phyloP scores from a whole-genome alignment of 2,113 vertebrate genomes.

The Tor tambroides region DNA sequence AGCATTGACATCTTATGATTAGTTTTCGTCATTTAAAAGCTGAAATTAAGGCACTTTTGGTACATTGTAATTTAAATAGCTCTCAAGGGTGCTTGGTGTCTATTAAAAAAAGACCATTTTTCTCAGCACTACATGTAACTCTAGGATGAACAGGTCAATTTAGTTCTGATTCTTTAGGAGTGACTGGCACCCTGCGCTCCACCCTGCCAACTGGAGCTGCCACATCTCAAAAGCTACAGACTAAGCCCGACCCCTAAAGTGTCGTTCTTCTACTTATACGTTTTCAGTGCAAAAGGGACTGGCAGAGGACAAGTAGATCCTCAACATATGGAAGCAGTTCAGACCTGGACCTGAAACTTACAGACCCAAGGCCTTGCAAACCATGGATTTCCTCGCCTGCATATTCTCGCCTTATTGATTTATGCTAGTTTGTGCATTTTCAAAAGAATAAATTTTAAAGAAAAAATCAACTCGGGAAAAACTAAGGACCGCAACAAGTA shows the following conservation, averaged over 20 bases:
- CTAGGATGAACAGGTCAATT: neutral
- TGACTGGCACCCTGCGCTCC: neutral
- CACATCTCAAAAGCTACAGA: neutral
- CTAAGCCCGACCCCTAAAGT: neutral
- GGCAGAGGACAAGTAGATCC: conserved; percentile 28
- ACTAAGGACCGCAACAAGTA: conserved; percentile 48
- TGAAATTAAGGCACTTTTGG: conserved; percentile 12
- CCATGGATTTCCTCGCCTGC: conserved; percentile 42
- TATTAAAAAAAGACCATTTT: conserved; percentile 5
- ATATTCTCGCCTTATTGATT: conserved; percentile 43
- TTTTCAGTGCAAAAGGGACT: conserved; percentile 24
- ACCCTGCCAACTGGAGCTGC: conserved; percentile 9
- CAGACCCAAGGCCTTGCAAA: conserved; percentile 33
- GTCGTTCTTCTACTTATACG: neutral
- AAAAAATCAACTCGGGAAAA: conserved; percentile 33
- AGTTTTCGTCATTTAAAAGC: conserved; percentile 27
- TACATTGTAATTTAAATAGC: conserved; percentile 21
- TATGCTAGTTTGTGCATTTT: conserved; percentile 60
- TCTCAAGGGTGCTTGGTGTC: conserved; percentile 43
- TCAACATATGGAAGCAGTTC: conserved; percentile 35
- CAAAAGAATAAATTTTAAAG: conserved; percentile 45
- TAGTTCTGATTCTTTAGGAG: neutral
- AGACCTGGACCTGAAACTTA: conserved; percentile 32
- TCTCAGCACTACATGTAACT: conserved; percentile 13
- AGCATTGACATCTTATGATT: conserved; percentile 36